Percentiles rank a stretch among this genome's conserved stretches.
These are phyloP conservation scores for Mirza zaza DNA, from an alignment of 2,113 vertebrate genomes.

Conservation along the genomic window DNA sequence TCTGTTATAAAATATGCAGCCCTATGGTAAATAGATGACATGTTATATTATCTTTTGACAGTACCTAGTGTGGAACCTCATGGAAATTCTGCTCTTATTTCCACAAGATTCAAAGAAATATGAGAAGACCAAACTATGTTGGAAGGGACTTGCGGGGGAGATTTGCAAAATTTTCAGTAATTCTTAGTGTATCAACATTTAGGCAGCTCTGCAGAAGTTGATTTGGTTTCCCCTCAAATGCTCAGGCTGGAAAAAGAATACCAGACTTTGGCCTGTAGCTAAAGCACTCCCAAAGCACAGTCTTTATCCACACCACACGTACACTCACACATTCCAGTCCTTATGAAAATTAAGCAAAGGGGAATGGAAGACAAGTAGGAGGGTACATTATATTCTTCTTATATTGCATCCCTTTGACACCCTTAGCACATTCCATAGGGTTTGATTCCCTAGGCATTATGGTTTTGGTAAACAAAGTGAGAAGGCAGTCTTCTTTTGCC, in stretches of 20 bases:
- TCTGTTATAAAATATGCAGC: neutral
- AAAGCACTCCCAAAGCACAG: neutral
- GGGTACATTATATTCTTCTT: neutral
- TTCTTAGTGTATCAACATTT: neutral
- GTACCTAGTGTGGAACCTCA: neutral
- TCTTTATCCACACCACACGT: neutral
- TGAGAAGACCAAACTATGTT: neutral
- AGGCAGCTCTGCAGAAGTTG: neutral
- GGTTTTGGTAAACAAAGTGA: neutral
- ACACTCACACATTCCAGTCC: neutral
- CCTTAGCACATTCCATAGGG: neutral
- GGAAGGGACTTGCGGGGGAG: neutral
- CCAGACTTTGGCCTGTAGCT: neutral
- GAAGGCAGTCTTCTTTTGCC: neutral
- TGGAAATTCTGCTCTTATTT: constrained; percentile 26
- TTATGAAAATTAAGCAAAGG: neutral
- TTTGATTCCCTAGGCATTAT: neutral
- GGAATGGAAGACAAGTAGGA: neutral
- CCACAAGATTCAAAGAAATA: constrained; percentile 10
- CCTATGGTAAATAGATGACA: neutral
- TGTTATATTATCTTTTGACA: neutral
- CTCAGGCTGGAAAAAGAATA: neutral
- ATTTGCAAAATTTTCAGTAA: neutral
- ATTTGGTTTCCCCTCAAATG: constrained; percentile 2
- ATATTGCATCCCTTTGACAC: neutral